phyloP scores from a whole-genome alignment of 2,113 vertebrate species.

The Zapornia atra region DNA sequence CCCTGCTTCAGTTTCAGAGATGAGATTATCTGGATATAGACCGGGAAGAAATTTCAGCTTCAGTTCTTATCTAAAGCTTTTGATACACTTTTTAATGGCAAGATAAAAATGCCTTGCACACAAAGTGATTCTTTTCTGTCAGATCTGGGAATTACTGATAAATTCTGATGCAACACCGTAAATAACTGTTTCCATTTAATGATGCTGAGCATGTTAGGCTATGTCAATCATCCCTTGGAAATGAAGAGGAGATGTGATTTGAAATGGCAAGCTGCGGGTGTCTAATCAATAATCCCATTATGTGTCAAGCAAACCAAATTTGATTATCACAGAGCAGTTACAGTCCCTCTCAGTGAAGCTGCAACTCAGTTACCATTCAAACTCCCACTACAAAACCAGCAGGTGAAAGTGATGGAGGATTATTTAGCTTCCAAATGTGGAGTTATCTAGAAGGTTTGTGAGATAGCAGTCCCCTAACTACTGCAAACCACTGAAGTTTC shows the following conservation, averaged over 20 bases:
- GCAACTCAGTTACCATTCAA: slow-evolving; percentile 6
- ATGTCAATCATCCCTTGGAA: slow-evolving; percentile 52
- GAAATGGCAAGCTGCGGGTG: slow-evolving; percentile 46
- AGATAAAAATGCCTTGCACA: slow-evolving; percentile 40
- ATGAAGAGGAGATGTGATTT: slow-evolving; percentile 60
- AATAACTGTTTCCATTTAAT: slow-evolving; percentile 60
- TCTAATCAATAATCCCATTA: slow-evolving; percentile 71
- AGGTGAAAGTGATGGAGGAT: neutral
- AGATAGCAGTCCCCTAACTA: neutral
- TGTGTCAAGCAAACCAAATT: slow-evolving; percentile 62
- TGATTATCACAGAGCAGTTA: slow-evolving; percentile 48
- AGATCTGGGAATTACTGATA: slow-evolving; percentile 56
- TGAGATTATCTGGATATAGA: neutral
- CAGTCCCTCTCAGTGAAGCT: neutral
- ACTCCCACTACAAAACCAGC: neutral
- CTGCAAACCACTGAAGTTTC: neutral
- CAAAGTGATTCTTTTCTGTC: slow-evolving; percentile 31
- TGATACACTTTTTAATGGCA: slow-evolving; percentile 16
- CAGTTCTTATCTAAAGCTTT: slow-evolving; percentile 12
- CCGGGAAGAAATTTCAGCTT: neutral
- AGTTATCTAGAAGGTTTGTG: neutral
- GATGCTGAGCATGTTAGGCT: slow-evolving; percentile 47
- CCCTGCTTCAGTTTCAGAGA: neutral
- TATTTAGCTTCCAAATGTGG: neutral
- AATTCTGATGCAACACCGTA: slow-evolving; percentile 37